Evolutionary conservation across 1,140 invertebrate genomes (phyloP).

Genomic region (Aphaenogaster rudis): DNA sequence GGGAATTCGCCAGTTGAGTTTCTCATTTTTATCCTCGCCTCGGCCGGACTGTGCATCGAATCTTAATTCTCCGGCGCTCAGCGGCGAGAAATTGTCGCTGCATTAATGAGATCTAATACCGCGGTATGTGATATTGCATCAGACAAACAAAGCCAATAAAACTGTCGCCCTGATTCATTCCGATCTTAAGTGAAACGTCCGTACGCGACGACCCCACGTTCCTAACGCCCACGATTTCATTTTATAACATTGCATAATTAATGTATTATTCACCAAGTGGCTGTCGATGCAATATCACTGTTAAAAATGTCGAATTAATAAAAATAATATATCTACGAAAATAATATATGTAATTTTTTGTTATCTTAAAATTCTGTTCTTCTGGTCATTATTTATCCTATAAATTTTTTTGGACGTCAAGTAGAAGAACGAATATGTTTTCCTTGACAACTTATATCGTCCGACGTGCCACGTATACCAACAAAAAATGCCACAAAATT

Average conservation of each 20-base stretch:
- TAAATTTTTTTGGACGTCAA: not conserved
- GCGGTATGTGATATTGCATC: not conserved
- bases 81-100: not conserved
- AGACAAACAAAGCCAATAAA: not conserved
- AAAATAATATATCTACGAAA: not conserved
- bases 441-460: not conserved
- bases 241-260: not conserved
- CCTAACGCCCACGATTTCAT: not conserved
- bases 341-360: not conserved
- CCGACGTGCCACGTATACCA: not conserved
- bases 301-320: conserved; percentile 4
- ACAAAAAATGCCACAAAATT: not conserved
- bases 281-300: not conserved
- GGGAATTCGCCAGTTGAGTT: conserved; percentile 45
- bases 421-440: not conserved
- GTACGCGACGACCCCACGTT: not conserved
- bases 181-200: not conserved
- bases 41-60: not conserved
- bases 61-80: not conserved
- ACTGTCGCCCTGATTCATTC: not conserved
- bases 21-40: conserved; percentile 25
- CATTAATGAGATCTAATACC: conserved; percentile 4
- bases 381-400: not conserved
- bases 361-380: not conserved
- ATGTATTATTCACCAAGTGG: not conserved